phyloP scores from a whole-genome alignment of 1,140 invertebrate genomes.

The Magallana gigas region DNA sequence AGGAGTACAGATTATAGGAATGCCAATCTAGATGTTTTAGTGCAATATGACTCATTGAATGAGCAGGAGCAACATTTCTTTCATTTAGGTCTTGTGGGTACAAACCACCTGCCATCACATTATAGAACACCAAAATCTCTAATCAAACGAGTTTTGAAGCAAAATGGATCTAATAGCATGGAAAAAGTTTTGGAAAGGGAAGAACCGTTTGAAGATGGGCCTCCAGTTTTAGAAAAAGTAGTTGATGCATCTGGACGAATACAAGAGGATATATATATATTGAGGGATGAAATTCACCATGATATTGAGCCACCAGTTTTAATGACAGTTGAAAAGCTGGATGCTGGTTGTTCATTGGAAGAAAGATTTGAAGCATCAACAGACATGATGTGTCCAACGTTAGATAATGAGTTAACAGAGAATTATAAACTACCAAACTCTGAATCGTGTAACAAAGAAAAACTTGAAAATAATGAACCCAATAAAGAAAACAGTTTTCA shows the following conservation, averaged over 20 bases:
- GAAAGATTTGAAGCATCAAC: neutral
- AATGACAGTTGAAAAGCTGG: neutral
- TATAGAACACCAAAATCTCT: neutral
- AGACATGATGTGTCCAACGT: neutral
- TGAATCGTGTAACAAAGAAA: neutral
- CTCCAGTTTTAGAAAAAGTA: slow-evolving; percentile 53
- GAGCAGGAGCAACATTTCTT: slow-evolving; percentile 54
- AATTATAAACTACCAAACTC: neutral
- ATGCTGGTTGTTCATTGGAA: neutral
- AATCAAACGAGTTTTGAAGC: slow-evolving; percentile 23
- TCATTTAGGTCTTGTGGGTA: slow-evolving; percentile 47
- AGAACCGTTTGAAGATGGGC: neutral
- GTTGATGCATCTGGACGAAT: slow-evolving; percentile 26
- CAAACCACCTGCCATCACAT: neutral
- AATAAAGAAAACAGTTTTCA: slow-evolving; percentile 21
- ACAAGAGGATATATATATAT: slow-evolving; percentile 26
- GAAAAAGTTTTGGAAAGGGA: neutral
- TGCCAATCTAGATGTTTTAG: slow-evolving; percentile 8
- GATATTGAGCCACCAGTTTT: slow-evolving; percentile 40
- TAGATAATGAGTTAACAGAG: neutral
- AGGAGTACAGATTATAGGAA: slow-evolving; percentile 44
- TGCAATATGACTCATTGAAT: slow-evolving; percentile 43
- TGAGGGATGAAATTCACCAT: slow-evolving; percentile 4
- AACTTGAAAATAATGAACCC: neutral
- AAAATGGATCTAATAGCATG: neutral